These are phyloP conservation scores for Sanderia malayensis DNA, from an alignment of 30 jellyfish, hydroid and myxozoan species.

Conservation along the genomic window DNA sequence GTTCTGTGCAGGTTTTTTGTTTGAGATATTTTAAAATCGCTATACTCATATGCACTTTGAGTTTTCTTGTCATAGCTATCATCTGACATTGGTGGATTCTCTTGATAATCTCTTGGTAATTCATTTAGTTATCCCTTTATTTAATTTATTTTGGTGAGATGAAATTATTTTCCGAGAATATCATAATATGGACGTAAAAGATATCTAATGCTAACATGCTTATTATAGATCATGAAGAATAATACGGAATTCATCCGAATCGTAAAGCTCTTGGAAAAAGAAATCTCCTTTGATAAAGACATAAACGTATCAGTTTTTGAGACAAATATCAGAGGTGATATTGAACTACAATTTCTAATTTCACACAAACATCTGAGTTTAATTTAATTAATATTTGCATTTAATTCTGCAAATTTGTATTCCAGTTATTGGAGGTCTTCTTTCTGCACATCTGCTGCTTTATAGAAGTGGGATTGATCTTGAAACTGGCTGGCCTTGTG, in stretches of 20 bases:
- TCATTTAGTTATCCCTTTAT: neutral
- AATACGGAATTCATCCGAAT: constrained; percentile 77
- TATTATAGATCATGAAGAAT: constrained; percentile 83
- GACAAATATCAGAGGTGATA: constrained; percentile 86
- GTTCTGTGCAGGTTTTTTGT: no score
- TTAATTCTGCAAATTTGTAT: no score
- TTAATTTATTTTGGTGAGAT: no score
- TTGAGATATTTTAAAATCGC: no score
- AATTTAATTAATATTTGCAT: no score
- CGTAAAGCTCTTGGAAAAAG: constrained; percentile 52
- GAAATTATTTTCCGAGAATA: no score
- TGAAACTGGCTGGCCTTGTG: constrained; percentile 88
- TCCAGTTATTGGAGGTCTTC: constrained; percentile 91
- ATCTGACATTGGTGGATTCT: constrained; percentile 88
- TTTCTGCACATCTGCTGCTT: constrained; percentile 90
- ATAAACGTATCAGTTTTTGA: constrained; percentile 92
- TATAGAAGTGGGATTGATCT: constrained; percentile 39
- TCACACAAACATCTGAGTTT: no score
- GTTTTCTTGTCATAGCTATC: constrained; percentile 76
- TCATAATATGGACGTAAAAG: no score
- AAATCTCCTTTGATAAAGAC: constrained; percentile 81
- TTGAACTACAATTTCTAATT: no score
- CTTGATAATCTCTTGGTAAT: constrained; percentile 88
- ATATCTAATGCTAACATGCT: no score
- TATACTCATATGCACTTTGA: no score